A percentile compares a stretch with the other conserved stretches of the same genome.
Evolutionary conservation across 2,888 invertebrate species (phyloP).

Genomic region (Chydorus sphaericus): DNA sequence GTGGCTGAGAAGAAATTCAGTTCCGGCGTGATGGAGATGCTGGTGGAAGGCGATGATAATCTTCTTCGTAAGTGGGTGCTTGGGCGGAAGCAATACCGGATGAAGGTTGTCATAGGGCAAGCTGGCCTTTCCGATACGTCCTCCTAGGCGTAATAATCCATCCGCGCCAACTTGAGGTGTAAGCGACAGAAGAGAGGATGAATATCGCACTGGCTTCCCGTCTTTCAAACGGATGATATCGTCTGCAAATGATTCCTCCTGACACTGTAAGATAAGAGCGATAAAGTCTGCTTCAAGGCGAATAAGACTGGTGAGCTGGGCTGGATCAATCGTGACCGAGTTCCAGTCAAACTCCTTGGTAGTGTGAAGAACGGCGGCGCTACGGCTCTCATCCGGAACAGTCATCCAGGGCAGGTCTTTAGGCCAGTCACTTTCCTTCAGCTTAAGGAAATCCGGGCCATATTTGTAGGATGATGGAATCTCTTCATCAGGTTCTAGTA

Average conservation of each 20-base stretch:
- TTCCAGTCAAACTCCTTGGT: background rate
- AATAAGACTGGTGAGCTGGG: background rate
- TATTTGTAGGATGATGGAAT: background rate
- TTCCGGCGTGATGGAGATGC: conserved; percentile 6
- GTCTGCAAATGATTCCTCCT: background rate
- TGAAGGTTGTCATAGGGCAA: conserved; percentile 7
- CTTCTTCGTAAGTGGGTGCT: conserved; percentile 6
- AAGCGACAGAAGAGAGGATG: background rate
- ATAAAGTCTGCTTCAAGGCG: background rate
- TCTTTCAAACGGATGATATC: background rate
- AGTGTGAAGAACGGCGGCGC: background rate
- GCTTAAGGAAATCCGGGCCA: background rate
- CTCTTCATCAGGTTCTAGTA: background rate
- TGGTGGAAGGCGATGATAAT: conserved; percentile 1
- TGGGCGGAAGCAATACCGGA: conserved; percentile 6
- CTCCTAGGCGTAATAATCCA: conserved; percentile 11
- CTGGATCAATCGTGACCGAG: background rate
- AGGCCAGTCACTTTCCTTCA: background rate
- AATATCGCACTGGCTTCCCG: background rate
- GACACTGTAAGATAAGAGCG: background rate
- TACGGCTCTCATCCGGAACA: background rate
- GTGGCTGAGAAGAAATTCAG: conserved; percentile 10
- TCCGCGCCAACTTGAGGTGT: conserved; percentile 20
- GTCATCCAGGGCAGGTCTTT: conserved; percentile 10
- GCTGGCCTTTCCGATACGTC: background rate